Evolutionary conservation across 2,113 vertebrate genomes (phyloP), one percentile per base, ranked within the genome.

Genomic region (Cryptotis parvus): DNA sequence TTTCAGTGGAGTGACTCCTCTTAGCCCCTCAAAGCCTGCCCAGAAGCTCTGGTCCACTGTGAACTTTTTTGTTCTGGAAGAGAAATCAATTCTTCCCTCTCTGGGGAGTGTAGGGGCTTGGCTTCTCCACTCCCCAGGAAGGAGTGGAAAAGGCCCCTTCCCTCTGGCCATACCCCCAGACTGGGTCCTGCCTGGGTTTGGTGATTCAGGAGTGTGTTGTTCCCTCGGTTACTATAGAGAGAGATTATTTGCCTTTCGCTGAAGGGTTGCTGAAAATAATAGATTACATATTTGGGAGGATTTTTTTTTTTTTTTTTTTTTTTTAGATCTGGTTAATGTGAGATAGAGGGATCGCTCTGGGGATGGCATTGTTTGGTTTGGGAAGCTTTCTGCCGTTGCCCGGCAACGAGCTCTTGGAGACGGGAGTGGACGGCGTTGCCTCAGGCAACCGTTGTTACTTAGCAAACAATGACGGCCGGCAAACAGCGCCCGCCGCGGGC

Each of bases 301-400:
- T 98, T 93, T 95, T 96, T 93, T 97, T 93, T 95, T 96, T 94
- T 93, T 95, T 96, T 94, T 97, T 96, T 97, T 45, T 45, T 49
- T 97, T 96, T 97, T 98, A 98, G 98, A 98, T 98, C 98, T 98
- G 98, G 98, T 98, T 98, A 98, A 98, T 98, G 97, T 98, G 98
- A 98, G 98, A 98, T 97, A 98, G 98, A 98, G 96, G 95, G 96
- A 98, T 98, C 97, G 98, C 98, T 98, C 98, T 94, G 97, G 98
- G 98, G 98, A 97, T 98, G 98, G 98, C 98, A 99, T 98, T 99
- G 99, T 99, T 99, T 99, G 98, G 98, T 99, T 99, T 99, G 99
- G 98, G 99, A 99, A 99, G 99, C 98, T 98, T 98, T 99, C 98
- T 98, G 92, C 81, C 82, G 99, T 99, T 94, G 98, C 99, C 69